Evolutionary conservation across 2,113 vertebrate genomes (phyloP).

Genomic region (Xyrauchen texanus): DNA sequence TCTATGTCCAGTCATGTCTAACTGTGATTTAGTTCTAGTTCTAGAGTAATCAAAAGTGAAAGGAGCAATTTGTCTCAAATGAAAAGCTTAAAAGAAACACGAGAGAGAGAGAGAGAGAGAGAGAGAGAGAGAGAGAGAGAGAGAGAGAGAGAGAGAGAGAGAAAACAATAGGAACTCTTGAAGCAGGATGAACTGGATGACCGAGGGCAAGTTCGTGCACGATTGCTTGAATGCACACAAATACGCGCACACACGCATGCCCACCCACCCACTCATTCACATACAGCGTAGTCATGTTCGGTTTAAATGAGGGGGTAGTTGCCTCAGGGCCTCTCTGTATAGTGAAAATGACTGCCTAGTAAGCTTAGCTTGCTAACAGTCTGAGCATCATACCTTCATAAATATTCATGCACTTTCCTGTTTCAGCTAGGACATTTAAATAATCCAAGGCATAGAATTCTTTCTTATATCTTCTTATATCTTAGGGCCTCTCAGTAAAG

Average conservation of each 20-base stretch:
- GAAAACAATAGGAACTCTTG: not conserved
- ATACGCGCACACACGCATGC: not conserved
- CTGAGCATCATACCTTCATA: not conserved
- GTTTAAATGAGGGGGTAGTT: slow-evolving; percentile 20
- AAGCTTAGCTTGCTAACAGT: slow-evolving; percentile 27
- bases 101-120: not conserved
- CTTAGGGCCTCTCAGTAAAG: too few relatives aligned
- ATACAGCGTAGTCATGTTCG: not conserved
- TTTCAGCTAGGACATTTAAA: slow-evolving; percentile 23
- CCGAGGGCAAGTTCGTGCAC: slow-evolving; percentile 23
- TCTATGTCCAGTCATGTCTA: not conserved
- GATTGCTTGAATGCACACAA: slow-evolving; percentile 18
- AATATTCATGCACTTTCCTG: slow-evolving; percentile 5
- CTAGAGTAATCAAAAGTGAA: slow-evolving; percentile 35
- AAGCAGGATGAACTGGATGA: slow-evolving; percentile 15
- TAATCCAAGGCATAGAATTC: not conserved
- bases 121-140: not conserved
- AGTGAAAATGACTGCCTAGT: slow-evolving; percentile 22
- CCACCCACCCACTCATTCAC: not conserved
- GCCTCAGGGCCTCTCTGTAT: slow-evolving; percentile 10
- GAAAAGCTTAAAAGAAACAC: slow-evolving; percentile 27
- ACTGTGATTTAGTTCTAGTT: slow-evolving; percentile 22
- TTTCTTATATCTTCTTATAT: too few relatives aligned
- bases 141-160: not conserved
- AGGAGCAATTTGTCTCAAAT: slow-evolving; percentile 35